Percentiles rank a stretch among this genome's conserved stretches.
phyloP scores from a whole-genome alignment of 1,140 invertebrate species.

The Cotesia vestalis region DNA sequence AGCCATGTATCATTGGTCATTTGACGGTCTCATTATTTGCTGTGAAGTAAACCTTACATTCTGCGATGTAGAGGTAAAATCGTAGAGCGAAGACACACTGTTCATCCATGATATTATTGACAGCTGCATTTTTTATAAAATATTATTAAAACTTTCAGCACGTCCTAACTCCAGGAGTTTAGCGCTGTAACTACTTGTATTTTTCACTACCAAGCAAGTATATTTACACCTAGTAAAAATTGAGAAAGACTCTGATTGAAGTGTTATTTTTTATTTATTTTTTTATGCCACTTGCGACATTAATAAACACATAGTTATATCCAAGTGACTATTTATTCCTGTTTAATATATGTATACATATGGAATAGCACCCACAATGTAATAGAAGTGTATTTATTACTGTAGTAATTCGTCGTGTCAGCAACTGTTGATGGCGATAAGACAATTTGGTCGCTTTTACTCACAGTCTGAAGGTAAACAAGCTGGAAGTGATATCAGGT shows the following conservation, averaged over 20 bases:
- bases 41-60: slow-evolving; percentile 31
- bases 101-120: slow-evolving; percentile 44
- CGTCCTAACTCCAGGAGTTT: not conserved
- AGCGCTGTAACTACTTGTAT: not conserved
- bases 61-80: slow-evolving; percentile 34
- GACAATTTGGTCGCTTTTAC: too few relatives aligned
- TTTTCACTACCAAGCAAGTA: not conserved
- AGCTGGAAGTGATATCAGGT: too few relatives aligned
- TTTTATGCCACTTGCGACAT: slow-evolving; percentile 13
- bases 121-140: slow-evolving; percentile 38
- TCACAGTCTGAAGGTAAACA: too few relatives aligned
- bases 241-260: slow-evolving; percentile 1
- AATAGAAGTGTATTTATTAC: too few relatives aligned
- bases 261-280: not conserved
- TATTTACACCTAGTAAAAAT: not conserved
- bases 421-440: too few relatives aligned
- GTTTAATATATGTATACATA: too few relatives aligned
- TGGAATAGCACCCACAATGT: too few relatives aligned
- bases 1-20: not conserved
- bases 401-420: too few relatives aligned
- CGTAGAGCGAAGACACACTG: slow-evolving; percentile 37
- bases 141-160: not conserved
- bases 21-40: not conserved
- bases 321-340: not conserved
- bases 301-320: not conserved